Percentiles rank a stretch among this genome's conserved stretches.
These are phyloP conservation scores for Pantherophis alleghaniensis DNA, from an alignment of 2,797 vertebrate species.

Conservation along the genomic window DNA sequence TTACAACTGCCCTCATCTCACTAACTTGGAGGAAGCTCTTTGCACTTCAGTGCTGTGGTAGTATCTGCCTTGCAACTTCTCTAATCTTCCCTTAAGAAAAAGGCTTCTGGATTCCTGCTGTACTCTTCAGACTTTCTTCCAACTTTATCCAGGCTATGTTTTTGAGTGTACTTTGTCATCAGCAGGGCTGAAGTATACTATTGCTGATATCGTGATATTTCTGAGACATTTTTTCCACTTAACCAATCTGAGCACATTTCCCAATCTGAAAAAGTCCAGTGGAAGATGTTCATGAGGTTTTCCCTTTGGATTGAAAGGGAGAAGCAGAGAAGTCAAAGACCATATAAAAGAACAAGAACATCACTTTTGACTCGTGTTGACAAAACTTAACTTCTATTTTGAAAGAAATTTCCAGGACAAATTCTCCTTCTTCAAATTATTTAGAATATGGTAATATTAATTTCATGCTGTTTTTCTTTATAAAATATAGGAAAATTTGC, in stretches of 20 bases:
- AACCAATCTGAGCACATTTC: neutral
- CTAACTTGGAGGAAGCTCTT: neutral
- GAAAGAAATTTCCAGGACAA: neutral
- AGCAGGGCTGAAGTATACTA: neutral
- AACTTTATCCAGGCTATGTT: neutral
- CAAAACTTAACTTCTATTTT: neutral
- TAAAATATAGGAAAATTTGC: neutral
- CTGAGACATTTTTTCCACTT: neutral
- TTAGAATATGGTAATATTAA: neutral
- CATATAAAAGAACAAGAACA: neutral
- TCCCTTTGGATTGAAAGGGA: neutral
- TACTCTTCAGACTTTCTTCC: neutral
- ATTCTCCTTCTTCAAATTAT: neutral
- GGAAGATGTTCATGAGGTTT: neutral
- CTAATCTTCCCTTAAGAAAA: neutral
- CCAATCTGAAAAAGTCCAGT: neutral
- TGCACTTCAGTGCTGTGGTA: neutral
- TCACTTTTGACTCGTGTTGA: neutral
- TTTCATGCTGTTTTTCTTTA: neutral
- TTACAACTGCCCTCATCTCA: neutral
- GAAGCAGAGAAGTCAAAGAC: neutral
- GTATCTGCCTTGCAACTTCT: neutral
- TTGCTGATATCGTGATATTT: neutral
- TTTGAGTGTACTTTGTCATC: neutral
- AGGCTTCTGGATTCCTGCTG: neutral